Evolutionary conservation across 2,113 vertebrate species (phyloP), one percentile per base, ranked within the genome.

Genomic region (Ciconia boyciana): DNA sequence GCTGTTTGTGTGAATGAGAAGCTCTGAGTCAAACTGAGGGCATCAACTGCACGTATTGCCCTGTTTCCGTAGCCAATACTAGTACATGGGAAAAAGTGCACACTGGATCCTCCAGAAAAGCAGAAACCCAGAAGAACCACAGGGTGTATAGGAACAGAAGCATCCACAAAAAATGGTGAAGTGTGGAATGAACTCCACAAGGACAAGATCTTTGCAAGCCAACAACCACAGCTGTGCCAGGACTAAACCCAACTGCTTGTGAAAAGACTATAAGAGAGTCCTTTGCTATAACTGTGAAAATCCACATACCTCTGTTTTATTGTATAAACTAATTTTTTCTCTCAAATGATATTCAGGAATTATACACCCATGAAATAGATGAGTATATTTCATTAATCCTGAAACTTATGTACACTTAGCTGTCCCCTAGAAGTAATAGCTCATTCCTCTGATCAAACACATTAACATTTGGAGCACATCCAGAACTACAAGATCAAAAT

Each of bases 61-160:
- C 77, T 68, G 20, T 16, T 82, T 43, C n/a, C 28, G 9, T 2
- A 36, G 44, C 49, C 49, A 46, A 2, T 17, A 8, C 5, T 34
- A 32, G 14, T 0, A 5, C 13, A 7, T 0, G 0, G 49, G 25
- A 4, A 36, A 66, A 68, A 34, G 2, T 3, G 13, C 10, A 15
- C 28, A 2, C 13, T 41, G 60, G 41, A 16, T n/a, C 54, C 19
- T 43, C 20, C 1, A 2, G 46, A 32, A 49, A 65, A 70, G 22
- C 31, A 66, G 76, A 72, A 92, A 66, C 34, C 5, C 57, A 16
- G 46, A 17, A 46, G 25, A 49, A 32, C 8, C 17, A 16, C 14
- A 15, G 25, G 14, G 11, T 13, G 2, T 49, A 10, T 19, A 41
- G 28, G 19, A 32, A 15, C 55, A 49, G 16, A 24, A 34, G 12